Base-by-base conservation (phyloP, 2,797 vertebrate genomes). In the Coregonus ussuriensis region DNA sequence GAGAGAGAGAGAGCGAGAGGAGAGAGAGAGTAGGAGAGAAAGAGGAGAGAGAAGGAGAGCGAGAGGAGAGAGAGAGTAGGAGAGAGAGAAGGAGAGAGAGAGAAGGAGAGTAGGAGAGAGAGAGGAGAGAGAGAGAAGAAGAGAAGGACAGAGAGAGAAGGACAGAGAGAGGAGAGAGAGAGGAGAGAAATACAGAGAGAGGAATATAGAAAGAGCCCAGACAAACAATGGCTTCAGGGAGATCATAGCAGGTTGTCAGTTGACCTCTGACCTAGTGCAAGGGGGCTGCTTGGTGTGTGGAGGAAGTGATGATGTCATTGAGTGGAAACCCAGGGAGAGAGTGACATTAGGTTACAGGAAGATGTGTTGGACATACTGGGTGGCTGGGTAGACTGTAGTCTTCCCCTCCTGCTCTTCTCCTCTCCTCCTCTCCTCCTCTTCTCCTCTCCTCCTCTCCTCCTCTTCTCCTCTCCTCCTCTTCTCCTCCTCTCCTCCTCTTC, bases 191-290 rank as follows among this genome's bases (percentile, higher is more conserved):
- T 21, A 13, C 21, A 33, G 29, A 31, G 65, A 66, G 63, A 29
- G 65, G 65, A 33, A 66, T 21, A 16, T 31, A 31, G 59, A 56
- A 56, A 56, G 59, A 11, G 59, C 21, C 59, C 33, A 41, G 31
- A 41, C 35, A 47, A 35, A 73, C 9, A 47, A 18, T 59, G 15
- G 7, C 14, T 35, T 9, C 15, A 18, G 54, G 31, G 14, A 31
- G 29, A 33, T 73, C 47, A 16, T 25, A 54, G 35, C 56, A 74
- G 54, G 33, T 63, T 62, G 56, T 56, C 53, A 72, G 33, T 33
- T 72, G 71, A 72, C 71, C 71, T 72, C 52, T 72, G 71, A 72
- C 71, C 41, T 56, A 53, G 31, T 33, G 29, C 25, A 25, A 63
- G 41, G 25, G 54, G 72, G 72, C 18, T 18, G 72, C 11, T 7